Conservation (phyloP, 1,140 invertebrate species). For the Scylla paramamosain region DNA sequence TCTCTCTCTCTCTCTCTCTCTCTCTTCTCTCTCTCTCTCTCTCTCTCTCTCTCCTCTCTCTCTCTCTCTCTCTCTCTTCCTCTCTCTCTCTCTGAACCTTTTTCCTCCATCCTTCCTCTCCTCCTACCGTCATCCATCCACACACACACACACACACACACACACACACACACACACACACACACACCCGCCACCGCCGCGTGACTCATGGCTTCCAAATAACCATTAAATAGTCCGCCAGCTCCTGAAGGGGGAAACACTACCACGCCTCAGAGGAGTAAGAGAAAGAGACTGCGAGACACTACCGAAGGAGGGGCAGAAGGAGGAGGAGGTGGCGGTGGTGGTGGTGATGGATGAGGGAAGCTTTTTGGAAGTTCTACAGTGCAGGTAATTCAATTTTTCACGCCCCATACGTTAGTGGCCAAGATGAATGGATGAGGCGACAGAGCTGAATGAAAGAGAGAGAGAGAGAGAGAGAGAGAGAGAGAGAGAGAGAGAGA, state of each 20-base stretch:
- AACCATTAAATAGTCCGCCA: not conserved
- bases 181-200: not conserved
- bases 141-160: conserved; percentile 1
- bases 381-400: not conserved
- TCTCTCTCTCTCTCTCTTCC: conserved; percentile 40
- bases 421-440: not conserved
- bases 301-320: not conserved
- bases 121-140: not conserved
- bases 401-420: not conserved
- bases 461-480: conserved; percentile 66
- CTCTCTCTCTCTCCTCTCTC: not conserved
- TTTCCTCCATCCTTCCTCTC: not conserved
- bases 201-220: not conserved
- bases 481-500: conserved; percentile 39
- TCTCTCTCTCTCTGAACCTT: not conserved
- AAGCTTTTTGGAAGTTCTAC: not conserved
- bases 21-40: conserved; percentile 24
- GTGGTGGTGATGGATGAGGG: not conserved
- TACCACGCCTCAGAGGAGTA: not conserved
- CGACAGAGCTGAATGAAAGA: conserved; percentile 52
- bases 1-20: conserved; percentile 42
- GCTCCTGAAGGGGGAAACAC: not conserved
- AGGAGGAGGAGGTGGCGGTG: conserved; percentile 6
- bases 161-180: not conserved
- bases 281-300: not conserved